Conservation (phyloP, 1,140 invertebrate genomes). For the Lithobius niger region DNA sequence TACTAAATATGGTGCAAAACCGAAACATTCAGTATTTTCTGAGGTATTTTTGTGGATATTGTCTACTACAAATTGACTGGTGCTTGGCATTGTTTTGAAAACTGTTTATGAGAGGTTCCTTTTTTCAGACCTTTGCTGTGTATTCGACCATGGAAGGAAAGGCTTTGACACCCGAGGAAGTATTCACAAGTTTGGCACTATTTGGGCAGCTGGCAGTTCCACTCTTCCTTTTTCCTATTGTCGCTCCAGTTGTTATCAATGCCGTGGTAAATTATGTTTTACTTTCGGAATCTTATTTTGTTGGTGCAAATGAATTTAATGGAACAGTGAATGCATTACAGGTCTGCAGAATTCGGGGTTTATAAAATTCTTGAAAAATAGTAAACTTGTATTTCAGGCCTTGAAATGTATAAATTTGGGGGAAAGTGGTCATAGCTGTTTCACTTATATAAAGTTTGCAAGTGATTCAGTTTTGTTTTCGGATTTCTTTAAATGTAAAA, state of each 20-base stretch:
- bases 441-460: too few relatives aligned
- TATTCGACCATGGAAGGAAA: constrained; percentile 29
- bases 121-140: constrained; percentile 28
- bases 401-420: too few relatives aligned
- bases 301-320: too few relatives aligned
- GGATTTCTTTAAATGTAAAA: too few relatives aligned
- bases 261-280: constrained; percentile 46
- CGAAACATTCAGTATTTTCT: neutral
- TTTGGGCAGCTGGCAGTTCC: constrained; percentile 68
- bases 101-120: neutral
- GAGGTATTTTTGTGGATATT: constrained; percentile 49
- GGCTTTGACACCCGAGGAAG: constrained; percentile 48
- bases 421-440: too few relatives aligned
- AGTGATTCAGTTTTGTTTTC: too few relatives aligned
- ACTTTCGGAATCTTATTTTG: too few relatives aligned
- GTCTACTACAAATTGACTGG: constrained; percentile 35
- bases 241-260: constrained; percentile 58
- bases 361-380: too few relatives aligned
- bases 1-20: neutral
- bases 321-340: too few relatives aligned
- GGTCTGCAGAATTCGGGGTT: too few relatives aligned
- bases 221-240: constrained; percentile 60
- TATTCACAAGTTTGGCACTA: constrained; percentile 59
- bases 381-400: too few relatives aligned
- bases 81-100: neutral